Evolutionary conservation across 2,113 vertebrate genomes (phyloP).

Genomic region (Columba livia): DNA sequence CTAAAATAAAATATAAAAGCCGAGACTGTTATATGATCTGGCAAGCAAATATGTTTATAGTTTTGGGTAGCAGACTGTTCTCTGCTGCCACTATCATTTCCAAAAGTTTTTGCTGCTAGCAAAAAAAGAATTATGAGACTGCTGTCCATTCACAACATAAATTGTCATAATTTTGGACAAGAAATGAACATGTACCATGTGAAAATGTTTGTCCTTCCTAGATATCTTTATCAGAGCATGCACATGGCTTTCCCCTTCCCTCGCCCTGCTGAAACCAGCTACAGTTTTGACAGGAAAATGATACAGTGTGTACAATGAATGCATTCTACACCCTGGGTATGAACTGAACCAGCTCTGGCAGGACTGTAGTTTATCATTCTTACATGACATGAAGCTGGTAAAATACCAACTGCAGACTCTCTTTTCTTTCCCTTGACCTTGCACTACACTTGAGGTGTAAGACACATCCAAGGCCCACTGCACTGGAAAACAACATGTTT

Average conservation of each 20-base stretch:
- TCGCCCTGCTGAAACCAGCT: neutral
- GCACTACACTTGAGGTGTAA: neutral
- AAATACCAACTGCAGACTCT: neutral
- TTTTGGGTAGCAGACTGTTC: neutral
- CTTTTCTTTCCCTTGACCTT: neutral
- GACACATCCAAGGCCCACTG: neutral
- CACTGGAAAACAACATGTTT: neutral
- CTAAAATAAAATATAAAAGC: neutral
- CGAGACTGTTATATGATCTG: neutral
- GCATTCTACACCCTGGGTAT: neutral
- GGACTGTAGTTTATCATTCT: conserved; percentile 11
- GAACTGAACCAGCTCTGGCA: conserved; percentile 11
- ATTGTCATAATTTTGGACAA: neutral
- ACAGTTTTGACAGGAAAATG: conserved; percentile 42
- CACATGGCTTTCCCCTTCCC: conserved; percentile 10
- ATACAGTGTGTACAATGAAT: neutral
- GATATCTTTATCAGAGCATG: conserved; percentile 42
- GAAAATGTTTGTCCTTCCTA: conserved; percentile 22
- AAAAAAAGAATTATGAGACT: neutral
- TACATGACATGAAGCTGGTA: neutral
- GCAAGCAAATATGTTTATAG: neutral
- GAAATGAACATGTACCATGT: neutral
- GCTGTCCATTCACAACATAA: neutral
- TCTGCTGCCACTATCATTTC: neutral
- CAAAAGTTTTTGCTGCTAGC: neutral